Percentiles rank a stretch among this genome's conserved stretches.
Conservation (phyloP, 2,888 invertebrate genomes). For the Lithophane socia region DNA sequence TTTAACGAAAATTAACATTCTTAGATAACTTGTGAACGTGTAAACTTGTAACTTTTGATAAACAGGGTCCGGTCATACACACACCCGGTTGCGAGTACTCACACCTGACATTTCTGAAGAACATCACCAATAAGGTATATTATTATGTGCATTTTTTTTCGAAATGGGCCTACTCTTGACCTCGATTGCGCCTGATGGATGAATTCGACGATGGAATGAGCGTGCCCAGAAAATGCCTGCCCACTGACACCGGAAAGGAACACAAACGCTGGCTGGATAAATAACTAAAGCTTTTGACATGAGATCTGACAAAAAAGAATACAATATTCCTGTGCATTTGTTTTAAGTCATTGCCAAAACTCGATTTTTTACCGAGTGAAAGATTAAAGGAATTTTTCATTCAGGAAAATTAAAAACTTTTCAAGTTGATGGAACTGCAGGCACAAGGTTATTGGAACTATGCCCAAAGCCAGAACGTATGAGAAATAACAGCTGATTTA, state of each 20-base stretch:
- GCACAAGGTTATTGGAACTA: constrained; percentile 9
- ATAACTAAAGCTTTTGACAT: too few species aligned
- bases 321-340: too few species aligned
- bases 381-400: not conserved
- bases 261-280: not conserved
- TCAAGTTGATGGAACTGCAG: not conserved
- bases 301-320: too few species aligned
- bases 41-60: too few species aligned
- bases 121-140: not conserved
- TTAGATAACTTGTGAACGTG: too few species aligned
- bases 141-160: too few species aligned
- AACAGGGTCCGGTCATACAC: too few species aligned
- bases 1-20: too few species aligned
- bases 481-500: constrained; percentile 9
- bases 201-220: not conserved
- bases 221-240: not conserved
- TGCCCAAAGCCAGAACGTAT: constrained; percentile 13
- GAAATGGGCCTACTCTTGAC: not conserved
- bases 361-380: not conserved
- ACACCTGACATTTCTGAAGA: not conserved
- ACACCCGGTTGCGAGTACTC: not conserved
- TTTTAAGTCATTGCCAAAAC: not conserved
- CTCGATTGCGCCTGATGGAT: not conserved
- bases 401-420: not conserved
- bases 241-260: not conserved